phyloP scores from a whole-genome alignment of 2,113 vertebrate genomes.

The Rhea americana region DNA sequence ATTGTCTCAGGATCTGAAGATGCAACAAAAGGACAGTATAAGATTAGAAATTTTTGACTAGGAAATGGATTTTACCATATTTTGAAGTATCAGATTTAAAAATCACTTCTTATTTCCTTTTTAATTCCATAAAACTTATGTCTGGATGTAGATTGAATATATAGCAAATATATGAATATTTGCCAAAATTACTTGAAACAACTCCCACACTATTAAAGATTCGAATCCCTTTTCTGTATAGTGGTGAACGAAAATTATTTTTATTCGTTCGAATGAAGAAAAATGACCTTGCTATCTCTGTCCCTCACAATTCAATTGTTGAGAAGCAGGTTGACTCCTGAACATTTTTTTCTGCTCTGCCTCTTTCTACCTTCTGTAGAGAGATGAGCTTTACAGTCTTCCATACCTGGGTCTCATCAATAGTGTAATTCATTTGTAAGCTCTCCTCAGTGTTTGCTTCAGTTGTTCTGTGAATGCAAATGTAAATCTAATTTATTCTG shows the following conservation, averaged over 20 bases:
- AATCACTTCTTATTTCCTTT: not conserved
- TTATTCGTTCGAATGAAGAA: not conserved
- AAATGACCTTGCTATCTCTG: not conserved
- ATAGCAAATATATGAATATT: not conserved
- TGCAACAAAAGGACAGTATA: not conserved
- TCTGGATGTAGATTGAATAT: not conserved
- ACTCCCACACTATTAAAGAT: not conserved
- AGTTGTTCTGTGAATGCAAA: not conserved
- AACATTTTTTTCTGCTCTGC: not conserved
- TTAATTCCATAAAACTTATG: not conserved
- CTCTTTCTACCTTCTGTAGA: not conserved
- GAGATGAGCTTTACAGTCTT: not conserved
- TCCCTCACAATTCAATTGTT: not conserved
- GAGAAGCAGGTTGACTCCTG: not conserved
- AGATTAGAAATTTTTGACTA: not conserved
- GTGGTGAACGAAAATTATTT: not conserved
- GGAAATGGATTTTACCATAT: not conserved
- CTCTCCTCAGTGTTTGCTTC: not conserved
- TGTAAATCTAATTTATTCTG: not conserved
- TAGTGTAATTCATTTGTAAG: not conserved
- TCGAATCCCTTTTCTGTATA: not conserved
- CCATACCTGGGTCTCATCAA: not conserved
- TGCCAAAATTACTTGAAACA: not conserved
- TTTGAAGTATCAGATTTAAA: not conserved
- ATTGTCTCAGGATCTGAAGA: not conserved